Base-by-base conservation (phyloP, 2,888 invertebrate species). In the Prosapia bicincta region DNA sequence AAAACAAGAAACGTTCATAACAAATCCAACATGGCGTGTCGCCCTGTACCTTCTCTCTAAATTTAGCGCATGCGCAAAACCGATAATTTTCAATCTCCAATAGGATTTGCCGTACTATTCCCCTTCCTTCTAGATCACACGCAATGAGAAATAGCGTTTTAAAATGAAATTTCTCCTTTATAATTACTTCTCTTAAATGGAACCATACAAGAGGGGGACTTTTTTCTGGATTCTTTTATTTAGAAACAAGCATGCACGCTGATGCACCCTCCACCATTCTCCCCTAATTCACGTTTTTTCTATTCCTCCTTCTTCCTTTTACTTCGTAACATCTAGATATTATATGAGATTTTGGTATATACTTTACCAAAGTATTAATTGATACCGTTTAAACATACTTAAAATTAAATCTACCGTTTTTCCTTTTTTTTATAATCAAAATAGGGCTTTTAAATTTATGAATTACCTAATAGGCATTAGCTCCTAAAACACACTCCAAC, bases 1-100 rank as follows among this genome's bases (percentile, higher is more conserved):
- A 54, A 54, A 54, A 54, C 54, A 54, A 54, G 54, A 54, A 54
- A 54, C 54, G 54, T 54, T 54, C 54, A 54, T 54, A 54, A 54
- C 54, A 54, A 54, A 54, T 54, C 54, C 54, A 54, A 54, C 54
- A 54, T 54, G 54, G 54, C 54, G 54, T 20, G n/a, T 54, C 54
- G 54, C 6, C 54, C 54, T 54, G 54, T 54, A 20, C 54, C 54
- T 54, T 54, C 54, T 54, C 54, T 54, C 54, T 20, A 54, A 20
- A 54, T n/a, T 54, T 54, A n/a, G 20, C 54, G 54, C 54, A 54
- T 54, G 54, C 54, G 54, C 20, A 54, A 20, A 20, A 9, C 20
- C 20, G 5, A 54, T 54, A 54, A 54, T 20, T 20, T 54, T 1
- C 3, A 54, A 54, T 20, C n/a, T n/a, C 54, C 20, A 54, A 54